Conservation (phyloP, 2,888 invertebrate species). For the Pammene aurita region DNA sequence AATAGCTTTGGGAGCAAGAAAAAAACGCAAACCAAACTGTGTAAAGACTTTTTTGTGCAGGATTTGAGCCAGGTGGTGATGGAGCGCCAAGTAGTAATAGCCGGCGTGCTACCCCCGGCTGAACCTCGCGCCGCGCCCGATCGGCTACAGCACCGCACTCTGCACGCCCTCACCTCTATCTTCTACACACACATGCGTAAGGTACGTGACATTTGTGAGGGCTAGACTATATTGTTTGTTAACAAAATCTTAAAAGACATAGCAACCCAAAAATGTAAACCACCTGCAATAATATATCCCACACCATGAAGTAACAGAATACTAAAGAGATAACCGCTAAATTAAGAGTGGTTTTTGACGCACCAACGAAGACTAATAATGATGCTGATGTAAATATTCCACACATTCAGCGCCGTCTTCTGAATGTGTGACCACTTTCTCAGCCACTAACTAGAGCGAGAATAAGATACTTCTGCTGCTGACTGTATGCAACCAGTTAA, state of each 20-base stretch:
- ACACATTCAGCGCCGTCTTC: too few relatives aligned
- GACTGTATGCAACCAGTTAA: too few relatives aligned
- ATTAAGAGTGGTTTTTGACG: background rate
- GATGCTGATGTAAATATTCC: too few relatives aligned
- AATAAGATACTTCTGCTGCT: too few relatives aligned
- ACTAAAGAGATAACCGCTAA: background rate
- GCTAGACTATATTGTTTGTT: background rate
- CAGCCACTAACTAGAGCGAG: too few relatives aligned
- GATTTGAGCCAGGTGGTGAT: constrained; percentile 96
- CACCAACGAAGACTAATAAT: background rate
- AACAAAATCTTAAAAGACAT: background rate
- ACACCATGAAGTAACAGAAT: background rate
- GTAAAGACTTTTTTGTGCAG: constrained; percentile 46
- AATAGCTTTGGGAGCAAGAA: too few relatives aligned
- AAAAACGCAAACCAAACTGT: too few relatives aligned
- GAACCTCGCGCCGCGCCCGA: constrained; percentile 64
- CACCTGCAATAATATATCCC: background rate
- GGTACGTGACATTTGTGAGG: constrained; percentile 55
- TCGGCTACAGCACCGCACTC: constrained; percentile 80
- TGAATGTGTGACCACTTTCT: too few relatives aligned
- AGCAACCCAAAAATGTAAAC: background rate
- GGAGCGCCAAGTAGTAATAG: constrained; percentile 93
- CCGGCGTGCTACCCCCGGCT: constrained; percentile 88
- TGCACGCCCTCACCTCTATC: constrained; percentile 86
- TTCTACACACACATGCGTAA: constrained; percentile 90